Evolutionary conservation across 2,888 invertebrate species (phyloP).

Genomic region (Thera obeliscata): DNA sequence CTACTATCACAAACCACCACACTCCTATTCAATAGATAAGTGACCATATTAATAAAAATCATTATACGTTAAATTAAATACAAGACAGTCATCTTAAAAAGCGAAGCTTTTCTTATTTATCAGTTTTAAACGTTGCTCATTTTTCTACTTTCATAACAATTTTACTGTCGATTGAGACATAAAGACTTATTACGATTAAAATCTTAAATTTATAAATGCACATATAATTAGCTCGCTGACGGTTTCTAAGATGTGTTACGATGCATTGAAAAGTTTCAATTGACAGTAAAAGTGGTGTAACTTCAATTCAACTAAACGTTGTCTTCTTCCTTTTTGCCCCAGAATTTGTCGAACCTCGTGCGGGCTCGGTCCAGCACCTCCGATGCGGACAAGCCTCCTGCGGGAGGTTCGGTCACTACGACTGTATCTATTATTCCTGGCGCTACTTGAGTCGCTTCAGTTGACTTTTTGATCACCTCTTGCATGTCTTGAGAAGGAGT

Average conservation of each 20-base stretch:
- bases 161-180: slow-evolving; percentile 54
- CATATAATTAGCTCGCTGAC: slow-evolving; percentile 9
- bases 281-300: slow-evolving; percentile 50
- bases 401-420: slow-evolving; percentile 73
- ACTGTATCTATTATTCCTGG: slow-evolving; percentile 84
- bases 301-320: slow-evolving; percentile 69
- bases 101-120: slow-evolving; percentile 73
- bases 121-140: slow-evolving; percentile 63
- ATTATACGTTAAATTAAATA: slow-evolving; percentile 56
- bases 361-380: slow-evolving; percentile 92
- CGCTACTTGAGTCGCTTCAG: slow-evolving; percentile 79
- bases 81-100: slow-evolving; percentile 73
- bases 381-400: slow-evolving; percentile 85
- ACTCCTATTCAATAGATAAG: slow-evolving; percentile 73
- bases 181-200: slow-evolving; percentile 24
- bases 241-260: slow-evolving; percentile 18
- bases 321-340: slow-evolving; percentile 89
- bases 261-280: slow-evolving; percentile 49
- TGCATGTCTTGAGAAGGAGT: slow-evolving; percentile 70
- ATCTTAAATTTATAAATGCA: slow-evolving; percentile 29
- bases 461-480: slow-evolving; percentile 76
- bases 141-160: slow-evolving; percentile 55
- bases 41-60: slow-evolving; percentile 55
- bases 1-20: slow-evolving; percentile 81
- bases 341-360: slow-evolving; percentile 93